Evolutionary conservation across 2,797 vertebrate species (phyloP).

Genomic region (Balearica regulorum): DNA sequence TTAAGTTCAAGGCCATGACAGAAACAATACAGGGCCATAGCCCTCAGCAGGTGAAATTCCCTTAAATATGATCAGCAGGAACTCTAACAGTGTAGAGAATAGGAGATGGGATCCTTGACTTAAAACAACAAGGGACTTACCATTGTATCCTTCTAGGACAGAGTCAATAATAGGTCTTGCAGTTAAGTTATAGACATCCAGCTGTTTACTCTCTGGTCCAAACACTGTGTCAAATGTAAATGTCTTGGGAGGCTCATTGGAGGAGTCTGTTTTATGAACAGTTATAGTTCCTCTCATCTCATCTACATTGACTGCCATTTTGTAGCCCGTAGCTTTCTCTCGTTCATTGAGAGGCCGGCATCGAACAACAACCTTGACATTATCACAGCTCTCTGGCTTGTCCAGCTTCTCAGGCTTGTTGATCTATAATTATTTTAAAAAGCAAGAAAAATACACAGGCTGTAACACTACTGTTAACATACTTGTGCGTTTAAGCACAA

Average conservation of each 20-base stretch:
- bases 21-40: background rate
- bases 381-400: constrained; percentile 88
- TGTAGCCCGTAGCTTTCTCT: constrained; percentile 88
- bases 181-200: constrained; percentile 98
- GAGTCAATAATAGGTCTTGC: constrained; percentile 96
- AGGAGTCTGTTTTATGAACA: constrained; percentile 90
- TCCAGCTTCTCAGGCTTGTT: constrained; percentile 87
- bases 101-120: background rate
- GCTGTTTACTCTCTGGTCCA: constrained; percentile 94
- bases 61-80: background rate
- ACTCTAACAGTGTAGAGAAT: background rate
- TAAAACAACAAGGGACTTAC: constrained; percentile 69
- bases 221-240: constrained; percentile 99
- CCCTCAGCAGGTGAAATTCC: background rate
- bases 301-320: constrained; percentile 88
- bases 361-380: constrained; percentile 96
- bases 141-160: constrained; percentile 97
- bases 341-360: constrained; percentile 95
- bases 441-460: background rate
- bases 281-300: constrained; percentile 96
- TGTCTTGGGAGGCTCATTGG: constrained; percentile 94
- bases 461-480: background rate
- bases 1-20: background rate
- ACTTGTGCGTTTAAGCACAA: background rate
- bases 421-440: constrained; percentile 69